Evolutionary conservation across 1,140 invertebrate genomes (phyloP), one percentile per base, ranked within the genome.

Genomic region (Heliconius hermathena): DNA sequence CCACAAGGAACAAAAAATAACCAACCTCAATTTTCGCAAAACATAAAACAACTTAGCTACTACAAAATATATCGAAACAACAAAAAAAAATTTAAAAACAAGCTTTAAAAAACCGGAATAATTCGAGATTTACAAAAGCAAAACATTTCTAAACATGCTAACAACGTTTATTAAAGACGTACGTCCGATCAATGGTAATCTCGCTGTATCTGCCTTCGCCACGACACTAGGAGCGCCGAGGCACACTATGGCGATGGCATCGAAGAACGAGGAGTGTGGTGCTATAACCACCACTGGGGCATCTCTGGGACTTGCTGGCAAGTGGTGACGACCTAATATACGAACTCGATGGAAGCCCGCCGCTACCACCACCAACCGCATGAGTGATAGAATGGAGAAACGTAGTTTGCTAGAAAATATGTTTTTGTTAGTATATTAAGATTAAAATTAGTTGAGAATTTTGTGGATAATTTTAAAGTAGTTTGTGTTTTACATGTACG

Each of bases 221-320:
- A 99, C 98, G 89, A 98, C 97, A 88, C 97, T 97, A 5, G 98
- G 98, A 33, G 97, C 97, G 38, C 97, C 97, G 79, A 98, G 95
- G 83, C 97, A 96, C 80, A 98, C 96, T 80, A 98, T 97, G 80
- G 97, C 96, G 80, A 99, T 96, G 76, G 97, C 97, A 94, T 99
- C 98, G 94, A 98, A 97, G 96, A 97, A 98, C 77, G 97, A 97
- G 29, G 98, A 99, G 93, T 99, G 98, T 9, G 98, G 98, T 26
- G 98, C 98, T 72, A 98, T 96, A n/a, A 97, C 97, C 77, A 99
- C 94, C 80, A 99, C 97, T 3, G 98, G 97, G 1, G 98, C 98
- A 82, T 98, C 97, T 82, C 96, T 81, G 1, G 84, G 81, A 79
- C 84, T 85, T 36, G 87, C 72, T 2, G 91, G 87, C 41, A 84